phyloP scores from a whole-genome alignment of 2,113 vertebrate genomes.

The Psittacus erithacus region DNA sequence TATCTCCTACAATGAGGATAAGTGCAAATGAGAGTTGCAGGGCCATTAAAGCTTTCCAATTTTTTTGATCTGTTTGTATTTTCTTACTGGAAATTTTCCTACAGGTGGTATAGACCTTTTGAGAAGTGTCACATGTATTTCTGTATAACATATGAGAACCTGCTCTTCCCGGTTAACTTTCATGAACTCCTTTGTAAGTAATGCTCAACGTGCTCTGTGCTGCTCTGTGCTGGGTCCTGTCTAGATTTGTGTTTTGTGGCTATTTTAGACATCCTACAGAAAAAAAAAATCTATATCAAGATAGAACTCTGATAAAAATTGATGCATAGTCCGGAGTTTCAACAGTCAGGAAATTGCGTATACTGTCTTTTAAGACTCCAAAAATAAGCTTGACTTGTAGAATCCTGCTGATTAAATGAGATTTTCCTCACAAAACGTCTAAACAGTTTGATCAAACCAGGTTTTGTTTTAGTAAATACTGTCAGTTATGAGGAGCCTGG shows the following conservation, averaged over 20 bases:
- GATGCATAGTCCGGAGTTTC: not conserved
- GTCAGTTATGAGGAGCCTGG: not conserved
- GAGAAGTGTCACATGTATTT: not conserved
- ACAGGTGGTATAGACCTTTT: not conserved
- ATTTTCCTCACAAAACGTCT: not conserved
- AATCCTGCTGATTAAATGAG: not conserved
- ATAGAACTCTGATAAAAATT: not conserved
- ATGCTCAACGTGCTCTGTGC: not conserved
- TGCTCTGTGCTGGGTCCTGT: not conserved
- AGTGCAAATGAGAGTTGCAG: not conserved
- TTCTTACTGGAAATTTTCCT: not conserved
- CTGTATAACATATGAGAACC: not conserved
- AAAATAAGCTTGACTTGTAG: not conserved
- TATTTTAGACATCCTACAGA: not conserved
- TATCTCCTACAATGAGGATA: not conserved
- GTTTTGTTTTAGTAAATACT: not conserved
- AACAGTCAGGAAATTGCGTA: not conserved
- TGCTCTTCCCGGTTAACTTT: not conserved
- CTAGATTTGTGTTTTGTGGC: not conserved
- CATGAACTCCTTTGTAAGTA: not conserved
- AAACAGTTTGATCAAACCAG: not conserved
- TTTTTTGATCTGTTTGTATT: not conserved
- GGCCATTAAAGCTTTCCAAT: not conserved
- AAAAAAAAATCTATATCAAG: not conserved
- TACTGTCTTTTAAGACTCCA: not conserved